Evolutionary conservation across 2,888 invertebrate genomes (phyloP).

Genomic region (Heteromurus nitidus): DNA sequence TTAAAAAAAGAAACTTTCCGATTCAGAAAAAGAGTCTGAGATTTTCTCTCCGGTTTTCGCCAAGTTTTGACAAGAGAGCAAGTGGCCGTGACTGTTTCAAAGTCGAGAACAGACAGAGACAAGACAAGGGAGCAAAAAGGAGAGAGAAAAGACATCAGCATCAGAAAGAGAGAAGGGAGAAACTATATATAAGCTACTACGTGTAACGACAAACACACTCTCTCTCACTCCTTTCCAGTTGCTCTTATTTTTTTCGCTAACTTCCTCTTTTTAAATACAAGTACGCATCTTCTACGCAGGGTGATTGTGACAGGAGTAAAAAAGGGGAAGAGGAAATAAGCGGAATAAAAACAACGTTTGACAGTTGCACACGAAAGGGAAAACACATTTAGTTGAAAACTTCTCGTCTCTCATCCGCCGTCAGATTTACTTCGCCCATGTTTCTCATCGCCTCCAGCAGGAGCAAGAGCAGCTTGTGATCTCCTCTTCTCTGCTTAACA

Average conservation of each 20-base stretch:
- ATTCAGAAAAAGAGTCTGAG: too few relatives aligned
- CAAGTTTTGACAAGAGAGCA: slow-evolving; percentile 56
- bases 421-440: too few relatives aligned
- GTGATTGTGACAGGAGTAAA: slow-evolving; percentile 42
- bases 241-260: neutral
- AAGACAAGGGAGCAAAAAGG: slow-evolving; percentile 40
- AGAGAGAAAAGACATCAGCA: slow-evolving; percentile 23
- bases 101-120: slow-evolving; percentile 44
- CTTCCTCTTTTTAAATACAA: neutral
- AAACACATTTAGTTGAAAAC: slow-evolving; percentile 11
- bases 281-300: slow-evolving; percentile 2
- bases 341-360: slow-evolving; percentile 41
- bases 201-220: too few relatives aligned
- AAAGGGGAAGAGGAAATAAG: neutral
- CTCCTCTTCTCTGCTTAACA: too few relatives aligned
- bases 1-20: too few relatives aligned
- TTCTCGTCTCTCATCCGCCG: slow-evolving; percentile 28
- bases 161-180: slow-evolving; percentile 4
- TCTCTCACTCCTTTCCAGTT: neutral
- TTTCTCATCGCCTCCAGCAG: slow-evolving; percentile 54
- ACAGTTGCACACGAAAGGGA: slow-evolving; percentile 36
- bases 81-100: slow-evolving; percentile 57
- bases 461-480: neutral
- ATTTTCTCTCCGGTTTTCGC: too few relatives aligned
- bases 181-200: neutral